Conservation (phyloP, 2,113 vertebrate genomes). For the Rhea pennata region DNA sequence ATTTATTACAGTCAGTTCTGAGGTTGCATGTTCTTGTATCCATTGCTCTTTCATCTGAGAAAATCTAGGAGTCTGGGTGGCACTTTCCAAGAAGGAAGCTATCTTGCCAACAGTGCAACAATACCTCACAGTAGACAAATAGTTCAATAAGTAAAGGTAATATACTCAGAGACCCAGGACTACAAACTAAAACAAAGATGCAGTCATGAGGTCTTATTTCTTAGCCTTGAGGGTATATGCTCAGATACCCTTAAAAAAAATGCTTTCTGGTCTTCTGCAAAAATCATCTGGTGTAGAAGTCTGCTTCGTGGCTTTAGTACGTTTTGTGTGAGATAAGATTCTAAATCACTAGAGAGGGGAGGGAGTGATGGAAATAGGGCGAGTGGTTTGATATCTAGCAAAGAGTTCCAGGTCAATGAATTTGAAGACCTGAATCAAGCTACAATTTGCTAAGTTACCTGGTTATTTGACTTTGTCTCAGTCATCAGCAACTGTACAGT, state of each 20-base stretch:
- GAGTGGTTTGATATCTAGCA: not conserved
- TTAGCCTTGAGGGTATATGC: not conserved
- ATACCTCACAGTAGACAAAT: not conserved
- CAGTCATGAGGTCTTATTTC: not conserved
- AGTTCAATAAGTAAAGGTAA: not conserved
- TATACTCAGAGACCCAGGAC: not conserved
- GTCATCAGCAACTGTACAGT: not conserved
- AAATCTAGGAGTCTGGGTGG: not conserved
- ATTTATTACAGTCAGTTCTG: not conserved
- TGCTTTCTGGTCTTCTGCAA: not conserved
- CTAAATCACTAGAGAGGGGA: not conserved
- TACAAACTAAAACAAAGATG: not conserved
- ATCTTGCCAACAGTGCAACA: not conserved
- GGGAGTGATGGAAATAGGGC: not conserved
- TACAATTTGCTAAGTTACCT: not conserved
- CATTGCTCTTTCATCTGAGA: not conserved
- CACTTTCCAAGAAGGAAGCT: not conserved
- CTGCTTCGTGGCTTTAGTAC: not conserved
- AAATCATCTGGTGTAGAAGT: not conserved
- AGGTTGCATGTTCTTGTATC: not conserved
- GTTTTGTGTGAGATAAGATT: not conserved
- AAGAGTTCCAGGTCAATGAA: not conserved
- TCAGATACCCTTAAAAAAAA: not conserved
- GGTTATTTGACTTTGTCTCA: not conserved
- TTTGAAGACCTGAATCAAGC: not conserved